Evolutionary conservation across 2,888 invertebrate species (phyloP), one percentile per base, ranked within the genome.

Genomic region (Acanthacorydalis orientalis): DNA sequence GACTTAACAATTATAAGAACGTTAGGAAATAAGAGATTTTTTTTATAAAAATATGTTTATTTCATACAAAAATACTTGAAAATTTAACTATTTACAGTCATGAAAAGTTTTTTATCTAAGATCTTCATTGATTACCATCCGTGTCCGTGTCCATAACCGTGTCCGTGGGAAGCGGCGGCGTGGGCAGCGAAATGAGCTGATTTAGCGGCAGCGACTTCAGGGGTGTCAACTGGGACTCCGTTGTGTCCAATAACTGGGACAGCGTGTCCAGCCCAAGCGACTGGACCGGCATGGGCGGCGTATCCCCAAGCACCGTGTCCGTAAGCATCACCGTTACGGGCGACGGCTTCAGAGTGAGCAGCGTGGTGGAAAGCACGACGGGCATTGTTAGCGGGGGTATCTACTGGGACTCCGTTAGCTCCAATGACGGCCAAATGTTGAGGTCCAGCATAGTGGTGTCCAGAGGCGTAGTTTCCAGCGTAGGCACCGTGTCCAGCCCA

Each of bases 281-380:
- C 23, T 23, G 23, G 23, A 23, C 3, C 23, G 6, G 23, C 23
- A 23, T 23, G 23, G 23, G 23, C 23, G 6, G 23, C 23, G 23
- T 23, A 23, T 16, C 23, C 46, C 31, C 12, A 31, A 12, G 23
- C 23, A 23, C 10, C 43, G 11, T 34, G 39, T 12, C 39, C 39
- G 31, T 43, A 43, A 31, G 23, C 23, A 23, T 37, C 37, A 10
- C 14, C 55, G 54, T 56, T 67, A 52, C 70, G 64, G 50, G 67
- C 59, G 52, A 60, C 62, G 49, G 64, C 64, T 54, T 68, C 64
- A 51, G 64, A 62, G 53, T 75, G 68, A 50, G 74, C 74, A 52
- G 75, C 74, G 53, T 74, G 69, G 60, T 77, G 76, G 50, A 71
- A 69, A 53, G 73, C 72, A 23, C 43, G 42, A 31, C 47, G 66